Conservation (phyloP, 2,113 vertebrate species). For the Seriola quinqueradiata region DNA sequence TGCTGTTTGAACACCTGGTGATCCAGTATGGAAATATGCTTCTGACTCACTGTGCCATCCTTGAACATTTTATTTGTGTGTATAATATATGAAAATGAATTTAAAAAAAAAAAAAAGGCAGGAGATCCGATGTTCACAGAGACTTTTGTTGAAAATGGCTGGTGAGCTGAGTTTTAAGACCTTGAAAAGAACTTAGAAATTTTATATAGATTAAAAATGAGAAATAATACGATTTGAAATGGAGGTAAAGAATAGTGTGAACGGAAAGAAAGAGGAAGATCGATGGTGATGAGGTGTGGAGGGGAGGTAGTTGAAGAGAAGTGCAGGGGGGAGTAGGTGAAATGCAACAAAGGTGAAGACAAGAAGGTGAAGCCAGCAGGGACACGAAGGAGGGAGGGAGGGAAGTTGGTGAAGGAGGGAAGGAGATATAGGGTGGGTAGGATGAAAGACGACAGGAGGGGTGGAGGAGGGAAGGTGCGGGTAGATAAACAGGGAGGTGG, state of each 20-base stretch:
- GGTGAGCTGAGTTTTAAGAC: not conserved
- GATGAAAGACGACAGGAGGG: slow-evolving; percentile 24
- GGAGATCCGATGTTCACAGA: not conserved
- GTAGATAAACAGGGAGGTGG: slow-evolving; percentile 40
- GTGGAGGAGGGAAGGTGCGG: not conserved
- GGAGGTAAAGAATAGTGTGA: not conserved
- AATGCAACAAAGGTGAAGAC: slow-evolving; percentile 5
- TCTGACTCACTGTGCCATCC: slow-evolving; percentile 10
- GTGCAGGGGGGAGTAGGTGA: not conserved
- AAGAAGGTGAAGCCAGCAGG: slow-evolving; percentile 27
- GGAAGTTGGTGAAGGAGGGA: not conserved
- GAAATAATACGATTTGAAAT: not conserved
- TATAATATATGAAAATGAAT: not conserved
- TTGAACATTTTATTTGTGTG: slow-evolving; percentile 9
- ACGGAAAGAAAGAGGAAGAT: not conserved
- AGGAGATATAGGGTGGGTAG: not conserved
- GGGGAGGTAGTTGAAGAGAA: not conserved
- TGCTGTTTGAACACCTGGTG: slow-evolving; percentile 41
- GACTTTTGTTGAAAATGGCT: not conserved
- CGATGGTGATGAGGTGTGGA: not conserved
- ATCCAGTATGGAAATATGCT: slow-evolving; percentile 40
- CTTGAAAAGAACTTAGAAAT: not conserved
- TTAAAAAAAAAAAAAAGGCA: not conserved
- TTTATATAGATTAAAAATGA: not conserved
- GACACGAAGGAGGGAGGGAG: not conserved